Base-by-base conservation (phyloP, 1,140 invertebrate genomes). In the Lepidurus arcticus region DNA sequence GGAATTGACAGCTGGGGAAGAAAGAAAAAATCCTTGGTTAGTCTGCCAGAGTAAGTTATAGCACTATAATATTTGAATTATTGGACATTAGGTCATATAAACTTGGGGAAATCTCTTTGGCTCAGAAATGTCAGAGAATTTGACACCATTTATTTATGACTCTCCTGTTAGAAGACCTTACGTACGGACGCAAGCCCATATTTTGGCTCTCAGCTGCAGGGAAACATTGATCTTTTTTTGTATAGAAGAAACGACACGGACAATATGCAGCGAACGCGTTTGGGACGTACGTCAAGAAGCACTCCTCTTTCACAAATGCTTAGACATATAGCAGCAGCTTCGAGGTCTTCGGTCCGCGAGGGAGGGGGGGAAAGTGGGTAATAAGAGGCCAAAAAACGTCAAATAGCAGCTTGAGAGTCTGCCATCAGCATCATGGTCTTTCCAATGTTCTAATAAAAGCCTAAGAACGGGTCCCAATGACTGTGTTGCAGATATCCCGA, bases 141-240 rank as follows among this genome's bases (percentile, higher is more conserved):
- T 16, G 45, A 34, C 45, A 11, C 45, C 7, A 5, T 1, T 16
- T 47, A 11, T 47, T 47, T 7, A 47, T 65, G 53, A 21, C 53
- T 65, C 13, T 65, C 16, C 53, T 34, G 13, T 65, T 65, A 1
- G 13, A 65, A 65, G 53, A 21, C 7, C 53, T 21, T 21, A 4
- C n/a, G 7, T 65, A 65, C 8, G 53, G 53, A 65, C 53, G 8
- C 16, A 21, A 65, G 21, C 16, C 53, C 16, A 65, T 65, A 65
- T 13, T 47, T 47, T 16, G 16, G 34, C 34, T 34, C 34, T 16
- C 53, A 65, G 53, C 53, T 65, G 53, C 13, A 65, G 53, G 53
- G 53, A 65, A 65, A 65, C 53, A 65, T 65, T 65, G 53, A 65
- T 65, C 53, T 65, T 65, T 65, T 65, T 65, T 65, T 65, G 16